Conservation (phyloP, 30 jellyfish, hydroid and myxozoan species). For the Hydractinia echinata region DNA sequence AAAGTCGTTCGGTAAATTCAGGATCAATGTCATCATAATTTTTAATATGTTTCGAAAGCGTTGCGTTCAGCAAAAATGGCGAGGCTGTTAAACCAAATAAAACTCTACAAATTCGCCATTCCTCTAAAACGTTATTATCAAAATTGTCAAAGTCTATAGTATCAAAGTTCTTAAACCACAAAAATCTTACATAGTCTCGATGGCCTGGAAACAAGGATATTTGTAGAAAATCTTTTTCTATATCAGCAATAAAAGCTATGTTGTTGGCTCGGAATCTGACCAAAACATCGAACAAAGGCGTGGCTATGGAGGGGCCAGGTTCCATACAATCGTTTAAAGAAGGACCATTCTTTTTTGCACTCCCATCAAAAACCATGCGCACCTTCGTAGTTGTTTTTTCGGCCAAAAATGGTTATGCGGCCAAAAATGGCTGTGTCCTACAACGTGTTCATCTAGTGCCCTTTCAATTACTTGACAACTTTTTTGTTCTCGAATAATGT, state of each 20-base stretch:
- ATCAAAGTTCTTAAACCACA: background rate
- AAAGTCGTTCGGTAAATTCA: background rate
- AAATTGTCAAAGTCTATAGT: background rate
- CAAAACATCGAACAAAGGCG: background rate
- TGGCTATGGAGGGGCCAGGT: too few species aligned
- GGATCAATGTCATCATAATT: background rate
- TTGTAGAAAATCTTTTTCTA: constrained; percentile 9
- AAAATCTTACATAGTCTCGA: background rate
- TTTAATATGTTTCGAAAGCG: background rate
- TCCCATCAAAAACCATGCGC: too few species aligned
- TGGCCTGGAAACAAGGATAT: background rate
- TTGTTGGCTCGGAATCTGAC: background rate
- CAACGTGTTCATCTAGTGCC: too few species aligned
- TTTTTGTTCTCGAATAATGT: too few species aligned
- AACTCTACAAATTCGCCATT: constrained; percentile 7
- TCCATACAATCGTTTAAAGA: too few species aligned
- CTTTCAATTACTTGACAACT: too few species aligned
- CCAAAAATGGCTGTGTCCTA: too few species aligned
- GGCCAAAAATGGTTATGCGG: too few species aligned
- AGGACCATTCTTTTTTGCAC: too few species aligned
- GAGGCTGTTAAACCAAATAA: constrained; percentile 21
- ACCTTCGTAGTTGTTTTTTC: too few species aligned
- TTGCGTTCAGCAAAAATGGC: constrained; percentile 13
- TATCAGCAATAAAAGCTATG: constrained; percentile 11
- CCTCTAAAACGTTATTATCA: background rate